Evolutionary conservation across 64 coral and sea anemone species (phyloP), one percentile per base, ranked within the genome.

Genomic region (Cladopsammia gracilis): DNA sequence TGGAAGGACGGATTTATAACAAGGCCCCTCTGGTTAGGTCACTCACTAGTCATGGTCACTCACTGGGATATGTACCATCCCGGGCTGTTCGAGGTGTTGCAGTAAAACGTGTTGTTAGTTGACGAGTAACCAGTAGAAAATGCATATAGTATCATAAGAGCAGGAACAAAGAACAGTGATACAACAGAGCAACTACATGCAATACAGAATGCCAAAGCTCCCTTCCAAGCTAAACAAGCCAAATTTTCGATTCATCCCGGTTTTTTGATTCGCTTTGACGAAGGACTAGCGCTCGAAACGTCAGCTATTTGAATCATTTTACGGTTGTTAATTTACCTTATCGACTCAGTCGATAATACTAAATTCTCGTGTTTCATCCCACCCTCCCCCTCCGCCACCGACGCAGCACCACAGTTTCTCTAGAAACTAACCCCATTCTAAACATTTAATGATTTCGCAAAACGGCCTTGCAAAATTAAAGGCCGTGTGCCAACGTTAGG

Each of bases 41-140:
- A n/a, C n/a, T n/a, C n/a, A n/a, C n/a, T 49, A 22, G 81, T 24
- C 42, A 79, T 78, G 75, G 45, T 58, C 53, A 59, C 78, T 18
- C 69, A 92, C 56, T 92, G 90, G 90, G 78, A 69, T 60, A 92
- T 83, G 64, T 52, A 92, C 56, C 62, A 83, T 50, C 18, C 90
- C 50, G 78, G 34, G 18, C 64, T 92, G 50, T 83, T 73, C 70
- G 23, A 83, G 12, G 15, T 71, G n/a, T 43, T 82, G 68, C 67
- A 53, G 60, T 61, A 44, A 14, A 73, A 48, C 48, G 57, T 83
- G 8, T 64, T 72, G 22, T 61, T 85, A 24, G 76, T 86, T 85
- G 80, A 92, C 45, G 90, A 92, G 62, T 90, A 90, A 25, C 88
- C 88, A 52, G 88, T 90, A 13, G 88, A 90, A 65, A 90, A 90